Percentiles rank a stretch among this genome's conserved stretches.
Conservation (phyloP, 2,113 vertebrate species). For the Daphoenositta chrysoptera region DNA sequence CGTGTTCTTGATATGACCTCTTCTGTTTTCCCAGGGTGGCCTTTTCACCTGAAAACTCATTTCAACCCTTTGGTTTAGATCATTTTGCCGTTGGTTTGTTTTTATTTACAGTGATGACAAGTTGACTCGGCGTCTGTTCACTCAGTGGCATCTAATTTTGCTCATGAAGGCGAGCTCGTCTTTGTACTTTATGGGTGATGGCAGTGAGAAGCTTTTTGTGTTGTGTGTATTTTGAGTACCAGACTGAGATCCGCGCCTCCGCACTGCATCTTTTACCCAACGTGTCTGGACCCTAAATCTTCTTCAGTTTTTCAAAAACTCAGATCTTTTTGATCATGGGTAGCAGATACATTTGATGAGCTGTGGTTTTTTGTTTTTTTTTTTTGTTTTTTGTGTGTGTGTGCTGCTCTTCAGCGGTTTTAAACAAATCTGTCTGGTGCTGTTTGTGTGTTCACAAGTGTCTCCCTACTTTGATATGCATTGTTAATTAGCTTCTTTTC, state of each 20-base stretch:
- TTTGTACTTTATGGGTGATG: neutral
- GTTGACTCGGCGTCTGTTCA: neutral
- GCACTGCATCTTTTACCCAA: neutral
- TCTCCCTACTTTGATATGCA: neutral
- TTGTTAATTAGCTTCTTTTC: constrained; percentile 42
- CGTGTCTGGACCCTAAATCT: neutral
- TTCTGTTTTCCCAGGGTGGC: neutral
- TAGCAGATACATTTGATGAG: constrained; percentile 34
- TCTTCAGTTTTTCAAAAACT: neutral
- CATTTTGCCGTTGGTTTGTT: neutral
- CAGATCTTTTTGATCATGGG: constrained; percentile 21
- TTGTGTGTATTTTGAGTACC: neutral
- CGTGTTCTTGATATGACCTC: neutral
- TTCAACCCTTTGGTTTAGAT: neutral
- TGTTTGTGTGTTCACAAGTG: constrained; percentile 20
- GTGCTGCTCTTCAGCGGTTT: neutral
- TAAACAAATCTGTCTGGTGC: constrained; percentile 19
- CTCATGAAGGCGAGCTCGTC: neutral
- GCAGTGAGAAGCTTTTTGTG: neutral
- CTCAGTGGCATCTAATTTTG: neutral
- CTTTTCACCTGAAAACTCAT: neutral
- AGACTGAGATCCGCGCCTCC: neutral
- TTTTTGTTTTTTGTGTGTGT: neutral
- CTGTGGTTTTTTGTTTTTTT: neutral
- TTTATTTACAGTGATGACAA: neutral